These are phyloP conservation scores for Phoenicopterus ruber DNA, from an alignment of 2,113 vertebrate genomes.

Conservation along the genomic window DNA sequence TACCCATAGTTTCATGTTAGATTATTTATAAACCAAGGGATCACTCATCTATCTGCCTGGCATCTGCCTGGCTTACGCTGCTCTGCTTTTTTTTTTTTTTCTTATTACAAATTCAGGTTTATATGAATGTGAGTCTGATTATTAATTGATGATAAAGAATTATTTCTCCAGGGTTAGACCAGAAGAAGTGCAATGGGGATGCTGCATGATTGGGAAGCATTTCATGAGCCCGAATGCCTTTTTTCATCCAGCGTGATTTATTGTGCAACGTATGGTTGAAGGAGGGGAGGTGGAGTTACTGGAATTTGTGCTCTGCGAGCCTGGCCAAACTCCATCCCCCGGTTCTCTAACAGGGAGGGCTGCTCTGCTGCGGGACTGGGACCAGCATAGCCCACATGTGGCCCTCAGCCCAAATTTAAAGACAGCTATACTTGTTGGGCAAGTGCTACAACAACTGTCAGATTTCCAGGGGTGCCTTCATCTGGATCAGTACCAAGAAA, in stretches of 20 bases:
- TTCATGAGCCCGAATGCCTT: neutral
- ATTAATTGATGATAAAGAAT: neutral
- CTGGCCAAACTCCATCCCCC: neutral
- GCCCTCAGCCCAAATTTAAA: neutral
- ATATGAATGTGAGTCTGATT: neutral
- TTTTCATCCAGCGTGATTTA: neutral
- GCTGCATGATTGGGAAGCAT: neutral
- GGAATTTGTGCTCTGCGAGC: neutral
- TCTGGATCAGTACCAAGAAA: neutral
- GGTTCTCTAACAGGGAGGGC: neutral
- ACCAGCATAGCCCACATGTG: neutral
- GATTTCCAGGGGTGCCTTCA: neutral
- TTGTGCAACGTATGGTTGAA: neutral
- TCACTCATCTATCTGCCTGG: neutral
- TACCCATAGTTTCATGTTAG: neutral
- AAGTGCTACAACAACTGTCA: neutral
- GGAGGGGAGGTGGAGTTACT: neutral
- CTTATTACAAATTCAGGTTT: neutral
- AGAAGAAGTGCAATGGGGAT: neutral
- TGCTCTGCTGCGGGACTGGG: neutral
- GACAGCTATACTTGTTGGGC: neutral
- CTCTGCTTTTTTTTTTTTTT: neutral
- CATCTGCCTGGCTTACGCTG: neutral
- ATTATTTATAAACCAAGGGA: neutral
- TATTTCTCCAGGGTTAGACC: neutral